Base-by-base conservation (phyloP, 2,888 invertebrate genomes). In the Eutolmus rufibarbis region DNA sequence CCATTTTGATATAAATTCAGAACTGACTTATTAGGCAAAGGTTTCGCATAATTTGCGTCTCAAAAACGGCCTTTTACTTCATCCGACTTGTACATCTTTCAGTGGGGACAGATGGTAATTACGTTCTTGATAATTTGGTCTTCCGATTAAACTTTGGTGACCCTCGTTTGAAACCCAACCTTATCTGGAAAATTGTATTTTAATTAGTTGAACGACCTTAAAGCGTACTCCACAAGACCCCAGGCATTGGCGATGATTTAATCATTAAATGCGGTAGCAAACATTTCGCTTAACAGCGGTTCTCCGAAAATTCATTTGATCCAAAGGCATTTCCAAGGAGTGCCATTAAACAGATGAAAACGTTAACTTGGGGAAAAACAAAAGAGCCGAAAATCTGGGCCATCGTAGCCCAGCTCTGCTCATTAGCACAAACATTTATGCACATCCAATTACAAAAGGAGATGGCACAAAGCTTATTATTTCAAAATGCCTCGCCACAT, bases 121-220 rank as follows among this genome's bases (percentile, higher is more conserved):
- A 78, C 23, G 28, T 43, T 23, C 78, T 5, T 40, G 43, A 78
- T 78, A 78, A 78, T 78, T 43, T 43, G n/a, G n/a, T 78, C 34
- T 78, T 78, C 78, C 12, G 40, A 78, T n/a, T 78, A 78, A 78
- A 78, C 40, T 78, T 78, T 16, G 40, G 19, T 78, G 2, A 43
- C 78, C 43, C 28, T 40, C 78, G 23, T 19, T 78, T 78, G 19
- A 78, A 40, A 37, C 40, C 23, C 43, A 43, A 43, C 37, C 43
- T 78, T 78, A 78, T 78, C 78, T 78, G 23, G 23, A 19, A 78
- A 78, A 78, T 37, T 78, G 78, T 78, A 43, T 78, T 78, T 43
- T 78, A 78, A 78, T 78, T 78, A 78, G 37, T 78, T 78, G 37
- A 78, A 43, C 78, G 43, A 23, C 43, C 43, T 43, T 23, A 23